These are phyloP conservation scores for Triplophysa rosa DNA, from an alignment of 2,113 vertebrate species.

Conservation along the genomic window DNA sequence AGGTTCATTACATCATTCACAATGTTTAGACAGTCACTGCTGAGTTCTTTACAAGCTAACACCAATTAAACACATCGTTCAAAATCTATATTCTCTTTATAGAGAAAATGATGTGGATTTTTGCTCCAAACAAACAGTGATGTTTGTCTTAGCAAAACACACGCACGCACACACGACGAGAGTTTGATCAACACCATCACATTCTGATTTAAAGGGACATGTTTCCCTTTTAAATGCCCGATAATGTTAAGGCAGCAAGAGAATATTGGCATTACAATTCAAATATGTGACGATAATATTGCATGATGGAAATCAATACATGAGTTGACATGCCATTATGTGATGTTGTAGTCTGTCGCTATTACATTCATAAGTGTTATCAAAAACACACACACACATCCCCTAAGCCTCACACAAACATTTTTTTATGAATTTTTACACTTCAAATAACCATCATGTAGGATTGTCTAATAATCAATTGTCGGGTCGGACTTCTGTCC, in stretches of 20 bases:
- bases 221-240: not conserved
- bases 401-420: too few relatives aligned
- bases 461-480: too few relatives aligned
- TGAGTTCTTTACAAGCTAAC: too few relatives aligned
- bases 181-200: not conserved
- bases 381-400: not conserved
- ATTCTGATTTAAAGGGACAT: not conserved
- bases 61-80: too few relatives aligned
- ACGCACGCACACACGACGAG: not conserved
- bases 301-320: not conserved
- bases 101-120: not conserved
- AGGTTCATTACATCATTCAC: too few relatives aligned
- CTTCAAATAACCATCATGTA: too few relatives aligned
- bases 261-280: not conserved
- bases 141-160: too few relatives aligned
- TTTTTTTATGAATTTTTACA: too few relatives aligned
- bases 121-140: not conserved
- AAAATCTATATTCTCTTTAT: too few relatives aligned
- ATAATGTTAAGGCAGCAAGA: not conserved
- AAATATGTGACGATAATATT: not conserved
- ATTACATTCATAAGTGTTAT: not conserved
- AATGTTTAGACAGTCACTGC: too few relatives aligned
- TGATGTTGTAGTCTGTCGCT: not conserved
- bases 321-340: not conserved
- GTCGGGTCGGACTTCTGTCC: too few relatives aligned